Evolutionary conservation across 2,113 vertebrate genomes (phyloP).

Genomic region (Cryptomyrus ogoouensis): DNA sequence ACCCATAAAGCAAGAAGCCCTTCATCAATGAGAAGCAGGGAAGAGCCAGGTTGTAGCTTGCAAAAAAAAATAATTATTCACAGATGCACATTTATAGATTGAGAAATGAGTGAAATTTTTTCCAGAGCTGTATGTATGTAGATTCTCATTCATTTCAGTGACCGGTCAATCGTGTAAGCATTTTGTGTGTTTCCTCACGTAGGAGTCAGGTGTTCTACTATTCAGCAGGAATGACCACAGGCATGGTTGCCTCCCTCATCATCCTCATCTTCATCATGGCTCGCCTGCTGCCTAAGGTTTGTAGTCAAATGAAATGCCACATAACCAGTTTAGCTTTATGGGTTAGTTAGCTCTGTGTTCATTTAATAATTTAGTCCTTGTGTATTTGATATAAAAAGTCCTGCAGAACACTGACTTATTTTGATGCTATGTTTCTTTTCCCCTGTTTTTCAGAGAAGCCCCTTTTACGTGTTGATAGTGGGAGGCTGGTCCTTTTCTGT

Average conservation of each 20-base stretch:
- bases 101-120: background rate
- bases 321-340: background rate
- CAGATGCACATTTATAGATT: background rate
- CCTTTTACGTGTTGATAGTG: conserved; percentile 78
- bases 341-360: background rate
- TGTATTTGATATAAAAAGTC: background rate
- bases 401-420: background rate
- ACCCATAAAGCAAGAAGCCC: no score
- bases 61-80: no score
- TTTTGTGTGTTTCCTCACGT: background rate
- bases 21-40: no score
- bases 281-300: conserved; percentile 82
- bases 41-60: no score
- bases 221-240: conserved; percentile 81
- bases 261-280: conserved; percentile 78
- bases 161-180: background rate
- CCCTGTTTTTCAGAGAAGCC: conserved; percentile 70
- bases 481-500: conserved; percentile 95
- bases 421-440: background rate
- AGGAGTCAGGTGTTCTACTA: conserved; percentile 94
- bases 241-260: conserved; percentile 85
- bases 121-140: background rate
- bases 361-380: background rate
- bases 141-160: background rate
- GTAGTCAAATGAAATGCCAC: background rate